These are phyloP conservation scores for Bombus consobrinus DNA, from an alignment of 1,140 invertebrate species.

Conservation along the genomic window DNA sequence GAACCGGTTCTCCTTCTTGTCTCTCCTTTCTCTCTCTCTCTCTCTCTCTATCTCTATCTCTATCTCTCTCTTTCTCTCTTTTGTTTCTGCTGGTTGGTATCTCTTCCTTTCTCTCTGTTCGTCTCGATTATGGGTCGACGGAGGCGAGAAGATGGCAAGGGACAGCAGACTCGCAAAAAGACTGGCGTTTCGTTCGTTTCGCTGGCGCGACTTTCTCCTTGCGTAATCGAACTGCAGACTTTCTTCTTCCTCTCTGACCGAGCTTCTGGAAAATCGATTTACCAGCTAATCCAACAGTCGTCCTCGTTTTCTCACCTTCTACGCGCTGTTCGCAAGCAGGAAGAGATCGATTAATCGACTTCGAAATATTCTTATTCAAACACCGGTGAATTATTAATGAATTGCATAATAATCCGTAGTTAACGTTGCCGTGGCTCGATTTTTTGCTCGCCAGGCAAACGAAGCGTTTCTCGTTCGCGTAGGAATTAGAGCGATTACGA, in stretches of 20 bases:
- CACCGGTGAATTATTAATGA: too few species aligned
- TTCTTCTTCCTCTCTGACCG: constrained; percentile 47
- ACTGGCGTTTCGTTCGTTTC: constrained; percentile 58
- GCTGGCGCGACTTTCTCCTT: constrained; percentile 70
- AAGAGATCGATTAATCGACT: background rate
- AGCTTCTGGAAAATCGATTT: constrained; percentile 2
- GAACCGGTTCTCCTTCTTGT: constrained; percentile 72
- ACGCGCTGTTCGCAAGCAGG: background rate
- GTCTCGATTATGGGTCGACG: constrained; percentile 58
- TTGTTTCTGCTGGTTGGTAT: background rate
- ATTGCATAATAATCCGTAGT: background rate
- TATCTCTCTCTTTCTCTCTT: constrained; percentile 22
- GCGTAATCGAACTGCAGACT: constrained; percentile 61
- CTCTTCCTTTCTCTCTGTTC: constrained; percentile 17
- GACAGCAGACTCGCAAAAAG: constrained; percentile 34
- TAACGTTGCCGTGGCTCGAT: background rate
- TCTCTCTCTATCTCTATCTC: too few species aligned
- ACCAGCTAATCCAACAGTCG: background rate
- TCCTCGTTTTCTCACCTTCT: background rate
- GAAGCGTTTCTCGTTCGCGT: constrained; percentile 3
- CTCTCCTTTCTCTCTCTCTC: constrained; percentile 38
- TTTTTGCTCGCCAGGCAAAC: constrained; percentile 5
- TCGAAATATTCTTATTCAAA: background rate
- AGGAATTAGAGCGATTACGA: constrained; percentile 14
- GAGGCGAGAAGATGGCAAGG: constrained; percentile 31